Conservation (phyloP, 2,113 vertebrate species). For the Megalops atlanticus region DNA sequence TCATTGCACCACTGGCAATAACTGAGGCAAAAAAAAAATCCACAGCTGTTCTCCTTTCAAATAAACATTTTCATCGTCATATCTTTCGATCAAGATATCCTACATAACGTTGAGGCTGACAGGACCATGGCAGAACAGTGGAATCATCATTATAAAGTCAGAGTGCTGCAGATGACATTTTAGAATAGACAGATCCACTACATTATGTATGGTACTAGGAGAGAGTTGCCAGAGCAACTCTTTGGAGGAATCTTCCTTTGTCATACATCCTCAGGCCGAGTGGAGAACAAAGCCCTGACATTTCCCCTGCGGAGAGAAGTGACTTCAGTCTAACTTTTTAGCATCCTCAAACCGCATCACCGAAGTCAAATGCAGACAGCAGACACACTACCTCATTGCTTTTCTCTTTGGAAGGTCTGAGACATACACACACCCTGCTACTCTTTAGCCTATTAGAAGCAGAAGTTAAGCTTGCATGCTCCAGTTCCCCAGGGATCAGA, state of each 20-base stretch:
- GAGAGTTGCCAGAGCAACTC: too few relatives aligned
- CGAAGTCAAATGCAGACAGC: neutral
- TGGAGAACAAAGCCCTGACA: too few relatives aligned
- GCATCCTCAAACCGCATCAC: too few relatives aligned
- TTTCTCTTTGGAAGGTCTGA: neutral
- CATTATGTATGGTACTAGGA: too few relatives aligned
- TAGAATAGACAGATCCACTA: too few relatives aligned
- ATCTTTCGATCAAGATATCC: neutral
- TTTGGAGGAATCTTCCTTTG: too few relatives aligned
- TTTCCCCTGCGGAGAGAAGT: neutral
- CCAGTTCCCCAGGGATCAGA: neutral
- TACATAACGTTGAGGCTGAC: neutral
- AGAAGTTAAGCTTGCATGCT: conserved; percentile 15
- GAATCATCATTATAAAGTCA: neutral
- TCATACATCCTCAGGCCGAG: too few relatives aligned
- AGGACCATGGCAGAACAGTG: conserved; percentile 61
- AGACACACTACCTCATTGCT: neutral
- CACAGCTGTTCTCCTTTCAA: neutral
- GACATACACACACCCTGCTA: neutral
- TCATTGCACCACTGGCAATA: neutral
- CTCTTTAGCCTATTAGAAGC: neutral
- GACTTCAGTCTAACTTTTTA: neutral
- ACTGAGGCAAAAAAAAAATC: neutral
- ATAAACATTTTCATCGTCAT: neutral
- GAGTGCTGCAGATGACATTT: neutral